Conservation (phyloP, 2,113 vertebrate genomes). For the Strix uralensis region DNA sequence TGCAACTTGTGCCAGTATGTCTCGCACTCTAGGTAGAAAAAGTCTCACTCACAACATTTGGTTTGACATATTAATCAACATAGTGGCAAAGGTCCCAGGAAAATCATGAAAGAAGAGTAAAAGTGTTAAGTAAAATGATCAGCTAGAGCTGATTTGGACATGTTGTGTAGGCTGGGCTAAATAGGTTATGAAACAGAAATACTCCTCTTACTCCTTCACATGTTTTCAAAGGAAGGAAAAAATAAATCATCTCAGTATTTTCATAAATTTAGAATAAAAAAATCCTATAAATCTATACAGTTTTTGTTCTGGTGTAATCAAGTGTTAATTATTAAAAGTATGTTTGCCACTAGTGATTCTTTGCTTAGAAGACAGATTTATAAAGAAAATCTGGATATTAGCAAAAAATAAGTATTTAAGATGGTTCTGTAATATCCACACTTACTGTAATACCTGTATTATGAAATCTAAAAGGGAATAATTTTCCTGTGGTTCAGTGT, state of each 20-base stretch:
- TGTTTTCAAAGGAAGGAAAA: background rate
- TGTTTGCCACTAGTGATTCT: background rate
- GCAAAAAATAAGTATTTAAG: background rate
- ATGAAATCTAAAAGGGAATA: background rate
- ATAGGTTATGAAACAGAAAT: background rate
- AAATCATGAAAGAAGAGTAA: slow-evolving; percentile 29
- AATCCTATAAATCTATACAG: background rate
- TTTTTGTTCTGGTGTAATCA: background rate
- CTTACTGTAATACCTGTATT: background rate
- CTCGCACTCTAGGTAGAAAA: background rate
- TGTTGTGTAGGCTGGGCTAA: background rate
- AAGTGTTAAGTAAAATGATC: slow-evolving; percentile 39
- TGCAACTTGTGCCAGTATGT: background rate
- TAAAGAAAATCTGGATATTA: background rate
- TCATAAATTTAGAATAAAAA: background rate
- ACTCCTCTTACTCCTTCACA: background rate
- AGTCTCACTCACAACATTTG: slow-evolving; percentile 44
- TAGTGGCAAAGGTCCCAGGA: slow-evolving; percentile 28
- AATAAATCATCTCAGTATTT: background rate
- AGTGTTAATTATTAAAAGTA: background rate
- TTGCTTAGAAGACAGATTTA: background rate
- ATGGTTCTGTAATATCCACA: background rate
- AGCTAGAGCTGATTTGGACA: background rate
- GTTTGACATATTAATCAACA: slow-evolving; percentile 56
- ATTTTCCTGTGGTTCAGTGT: background rate